phyloP scores from a whole-genome alignment of 1,140 invertebrate species.

The Procambarus virginalis region DNA sequence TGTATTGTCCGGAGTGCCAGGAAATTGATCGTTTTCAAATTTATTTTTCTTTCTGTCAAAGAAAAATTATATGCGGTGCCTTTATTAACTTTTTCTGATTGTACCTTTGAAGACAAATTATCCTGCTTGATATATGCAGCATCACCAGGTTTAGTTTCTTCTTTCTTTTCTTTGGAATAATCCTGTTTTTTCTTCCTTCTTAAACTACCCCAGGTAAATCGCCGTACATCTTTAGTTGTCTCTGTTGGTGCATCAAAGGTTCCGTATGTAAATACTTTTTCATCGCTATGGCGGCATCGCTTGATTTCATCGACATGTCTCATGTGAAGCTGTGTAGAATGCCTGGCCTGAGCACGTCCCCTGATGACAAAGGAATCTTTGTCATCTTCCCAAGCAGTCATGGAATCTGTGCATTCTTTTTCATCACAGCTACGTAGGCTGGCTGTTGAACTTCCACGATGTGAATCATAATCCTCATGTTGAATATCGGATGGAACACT shows the following conservation, averaged over 20 bases:
- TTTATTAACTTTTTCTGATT: background rate
- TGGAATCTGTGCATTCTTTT: background rate
- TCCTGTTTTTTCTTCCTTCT: constrained; percentile 31
- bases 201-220: constrained; percentile 28
- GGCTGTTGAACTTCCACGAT: background rate
- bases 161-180: background rate
- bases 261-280: background rate
- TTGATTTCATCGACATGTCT: constrained; percentile 24
- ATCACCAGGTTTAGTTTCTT: constrained; percentile 1
- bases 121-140: background rate
- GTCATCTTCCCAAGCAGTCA: background rate
- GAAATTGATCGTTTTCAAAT: background rate
- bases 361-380: background rate
- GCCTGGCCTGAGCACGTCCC: constrained; percentile 10
- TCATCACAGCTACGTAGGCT: background rate
- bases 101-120: background rate
- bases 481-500: constrained; percentile 26
- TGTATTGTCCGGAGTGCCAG: background rate
- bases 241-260: constrained; percentile 14
- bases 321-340: background rate
- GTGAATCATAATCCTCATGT: background rate
- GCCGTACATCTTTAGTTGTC: constrained; percentile 4
- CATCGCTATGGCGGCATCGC: background rate
- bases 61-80: constrained; percentile 23
- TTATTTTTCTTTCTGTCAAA: constrained; percentile 20